Evolutionary conservation across 2,888 invertebrate species (phyloP), one percentile per base, ranked within the genome.

Genomic region (Orthosia gracilis): DNA sequence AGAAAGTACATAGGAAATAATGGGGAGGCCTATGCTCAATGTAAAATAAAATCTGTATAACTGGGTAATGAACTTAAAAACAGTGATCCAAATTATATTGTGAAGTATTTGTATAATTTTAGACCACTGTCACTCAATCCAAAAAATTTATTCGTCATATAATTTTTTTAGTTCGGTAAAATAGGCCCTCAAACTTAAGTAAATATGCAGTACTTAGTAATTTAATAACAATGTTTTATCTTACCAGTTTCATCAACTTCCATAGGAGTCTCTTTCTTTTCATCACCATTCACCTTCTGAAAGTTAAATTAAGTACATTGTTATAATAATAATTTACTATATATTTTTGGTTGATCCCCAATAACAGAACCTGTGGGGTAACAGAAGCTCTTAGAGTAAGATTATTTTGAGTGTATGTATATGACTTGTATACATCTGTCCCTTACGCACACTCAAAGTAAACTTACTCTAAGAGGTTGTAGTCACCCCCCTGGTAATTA

Each of bases 251-350:
- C 93, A 78, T 96, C 95, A 59, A 96, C 94, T 77, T 95, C 96
- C 96, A 96, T 96, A 0, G 93, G 89, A 3, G 93, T 89, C 69
- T 93, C 94, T 84, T 92, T 94, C 71, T 94, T 94, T 70, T 96
- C 95, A 74, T 95, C 94, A 9, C 96, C 96, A 26, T 96, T 96
- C 71, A 95, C 90, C 87, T 96, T 96, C 96, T 96, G 94, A 13
- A 80, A 80, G n/a, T 18, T 83, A 17, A 78, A 50, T n/a, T 15
- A n/a, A n/a, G n/a, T n/a, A 21, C 3, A 26, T 21, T 47, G 13
- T 57, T 66, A 49, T 18, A 4, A 49, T 49, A 21, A 2, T 18
- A 7, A 17, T 40, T 7, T 11, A 15, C 3, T 49, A n/a, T 11
- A 21, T 0, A 15, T 15, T 40, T n/a, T 23, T 12, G 23, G 13